Percentiles rank a stretch among this genome's conserved stretches.
phyloP scores from a whole-genome alignment of 2,888 invertebrate species.

The Pandemis heparana region DNA sequence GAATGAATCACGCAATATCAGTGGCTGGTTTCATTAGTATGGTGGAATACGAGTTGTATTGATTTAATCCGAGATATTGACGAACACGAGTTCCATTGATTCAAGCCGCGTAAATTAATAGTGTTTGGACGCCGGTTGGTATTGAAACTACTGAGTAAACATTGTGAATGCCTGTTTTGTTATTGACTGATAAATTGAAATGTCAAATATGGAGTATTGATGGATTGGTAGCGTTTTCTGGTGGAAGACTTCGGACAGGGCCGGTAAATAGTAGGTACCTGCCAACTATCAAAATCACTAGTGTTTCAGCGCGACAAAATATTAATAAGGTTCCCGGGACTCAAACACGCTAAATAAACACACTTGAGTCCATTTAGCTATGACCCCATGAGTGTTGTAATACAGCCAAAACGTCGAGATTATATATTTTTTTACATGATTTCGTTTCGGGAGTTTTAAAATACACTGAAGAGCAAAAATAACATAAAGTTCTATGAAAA shows the following conservation, averaged over 20 bases:
- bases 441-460: no score
- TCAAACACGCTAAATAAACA: no score
- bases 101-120: slow-evolving; percentile 32
- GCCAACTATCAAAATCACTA: no score
- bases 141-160: slow-evolving; percentile 12
- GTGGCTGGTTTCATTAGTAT: background rate
- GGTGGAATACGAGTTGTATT: slow-evolving; percentile 1
- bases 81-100: slow-evolving; percentile 19
- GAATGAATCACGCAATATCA: background rate
- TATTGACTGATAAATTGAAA: slow-evolving; percentile 19
- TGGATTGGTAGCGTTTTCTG: background rate
- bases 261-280: background rate
- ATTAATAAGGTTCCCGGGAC: no score
- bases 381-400: no score
- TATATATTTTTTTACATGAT: no score
- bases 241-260: background rate
- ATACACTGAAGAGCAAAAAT: no score
- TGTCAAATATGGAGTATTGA: slow-evolving; percentile 1
- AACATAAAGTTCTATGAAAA: no score
- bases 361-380: no score
- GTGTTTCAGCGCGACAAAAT: no score
- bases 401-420: no score
- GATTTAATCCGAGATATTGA: slow-evolving; percentile 23
- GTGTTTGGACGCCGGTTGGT: slow-evolving; percentile 25
- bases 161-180: slow-evolving; percentile 27